Conservation (phyloP, 2,797 vertebrate genomes). For the Sandelia bainsii region DNA sequence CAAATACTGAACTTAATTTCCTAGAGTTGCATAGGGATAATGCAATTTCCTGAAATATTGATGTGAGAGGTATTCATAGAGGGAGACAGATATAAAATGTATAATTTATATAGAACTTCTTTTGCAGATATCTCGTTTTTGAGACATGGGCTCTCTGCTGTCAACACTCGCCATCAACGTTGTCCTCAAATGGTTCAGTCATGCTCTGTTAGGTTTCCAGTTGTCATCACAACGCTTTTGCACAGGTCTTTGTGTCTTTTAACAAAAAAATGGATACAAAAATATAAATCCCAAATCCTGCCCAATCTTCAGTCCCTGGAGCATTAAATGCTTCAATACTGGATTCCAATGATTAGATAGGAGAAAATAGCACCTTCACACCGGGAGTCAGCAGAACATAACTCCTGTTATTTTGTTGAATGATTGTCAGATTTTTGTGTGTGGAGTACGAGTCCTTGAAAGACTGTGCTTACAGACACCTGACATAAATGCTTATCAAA, state of each 20-base stretch:
- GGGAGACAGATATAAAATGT: too few relatives aligned
- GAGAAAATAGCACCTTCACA: constrained; percentile 26
- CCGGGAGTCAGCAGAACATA: constrained; percentile 47
- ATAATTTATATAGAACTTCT: too few relatives aligned
- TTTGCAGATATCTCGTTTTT: background rate
- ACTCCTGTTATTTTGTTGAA: constrained; percentile 4
- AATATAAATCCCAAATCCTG: background rate
- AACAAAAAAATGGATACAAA: background rate
- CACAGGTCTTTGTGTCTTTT: background rate
- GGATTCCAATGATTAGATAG: constrained; percentile 46
- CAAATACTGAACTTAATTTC: too few relatives aligned
- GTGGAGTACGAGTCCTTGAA: background rate
- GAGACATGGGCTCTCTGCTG: background rate
- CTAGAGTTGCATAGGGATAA: too few relatives aligned
- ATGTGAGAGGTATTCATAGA: too few relatives aligned
- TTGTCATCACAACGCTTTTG: background rate
- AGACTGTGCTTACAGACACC: background rate
- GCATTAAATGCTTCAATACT: constrained; percentile 3
- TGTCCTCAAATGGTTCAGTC: background rate
- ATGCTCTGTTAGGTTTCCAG: background rate
- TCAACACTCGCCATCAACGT: background rate
- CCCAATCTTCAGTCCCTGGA: background rate
- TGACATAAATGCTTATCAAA: background rate
- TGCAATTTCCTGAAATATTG: too few relatives aligned
- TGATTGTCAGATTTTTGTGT: background rate